Evolutionary conservation across 2,888 invertebrate genomes (phyloP).

Genomic region (Eulithis prunata): DNA sequence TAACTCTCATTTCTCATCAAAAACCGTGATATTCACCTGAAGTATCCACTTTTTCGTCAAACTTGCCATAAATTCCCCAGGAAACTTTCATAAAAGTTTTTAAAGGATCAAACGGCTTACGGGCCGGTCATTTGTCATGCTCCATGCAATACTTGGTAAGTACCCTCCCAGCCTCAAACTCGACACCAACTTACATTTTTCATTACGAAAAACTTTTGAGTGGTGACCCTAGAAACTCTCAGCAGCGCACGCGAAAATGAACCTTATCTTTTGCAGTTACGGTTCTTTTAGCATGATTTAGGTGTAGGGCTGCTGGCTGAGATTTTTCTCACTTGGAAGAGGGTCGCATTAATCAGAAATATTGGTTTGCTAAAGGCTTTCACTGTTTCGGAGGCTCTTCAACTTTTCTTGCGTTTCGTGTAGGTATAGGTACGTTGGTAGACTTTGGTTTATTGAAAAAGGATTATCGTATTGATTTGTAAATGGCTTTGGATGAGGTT

Average conservation of each 20-base stretch:
- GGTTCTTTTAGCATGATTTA: slow-evolving; percentile 19
- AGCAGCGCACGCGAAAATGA: slow-evolving; percentile 17
- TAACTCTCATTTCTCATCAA: not conserved
- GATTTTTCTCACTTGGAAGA: slow-evolving; percentile 36
- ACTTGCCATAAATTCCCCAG: slow-evolving; percentile 32
- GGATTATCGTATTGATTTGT: slow-evolving; percentile 28
- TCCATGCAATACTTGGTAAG: slow-evolving; percentile 71
- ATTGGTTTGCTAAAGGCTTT: slow-evolving; percentile 42
- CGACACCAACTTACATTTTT: slow-evolving; percentile 70
- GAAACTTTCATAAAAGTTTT: slow-evolving; percentile 28
- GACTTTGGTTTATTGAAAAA: slow-evolving; percentile 35
- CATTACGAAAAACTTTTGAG: slow-evolving; percentile 62
- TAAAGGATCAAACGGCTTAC: slow-evolving; percentile 61
- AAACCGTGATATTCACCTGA: slow-evolving; percentile 6
- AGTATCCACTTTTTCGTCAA: slow-evolving; percentile 31
- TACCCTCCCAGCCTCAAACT: slow-evolving; percentile 57
- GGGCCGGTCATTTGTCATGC: slow-evolving; percentile 71
- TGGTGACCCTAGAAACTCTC: slow-evolving; percentile 38
- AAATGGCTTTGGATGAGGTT: slow-evolving; percentile 8
- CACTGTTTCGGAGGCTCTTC: slow-evolving; percentile 36
- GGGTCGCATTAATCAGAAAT: slow-evolving; percentile 43
- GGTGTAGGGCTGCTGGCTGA: slow-evolving; percentile 27
- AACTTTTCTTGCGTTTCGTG: slow-evolving; percentile 26
- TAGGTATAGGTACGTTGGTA: not conserved
- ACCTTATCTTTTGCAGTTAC: slow-evolving; percentile 23